Conservation (phyloP, 2,797 vertebrate genomes). For the Potorous gilbertii region DNA sequence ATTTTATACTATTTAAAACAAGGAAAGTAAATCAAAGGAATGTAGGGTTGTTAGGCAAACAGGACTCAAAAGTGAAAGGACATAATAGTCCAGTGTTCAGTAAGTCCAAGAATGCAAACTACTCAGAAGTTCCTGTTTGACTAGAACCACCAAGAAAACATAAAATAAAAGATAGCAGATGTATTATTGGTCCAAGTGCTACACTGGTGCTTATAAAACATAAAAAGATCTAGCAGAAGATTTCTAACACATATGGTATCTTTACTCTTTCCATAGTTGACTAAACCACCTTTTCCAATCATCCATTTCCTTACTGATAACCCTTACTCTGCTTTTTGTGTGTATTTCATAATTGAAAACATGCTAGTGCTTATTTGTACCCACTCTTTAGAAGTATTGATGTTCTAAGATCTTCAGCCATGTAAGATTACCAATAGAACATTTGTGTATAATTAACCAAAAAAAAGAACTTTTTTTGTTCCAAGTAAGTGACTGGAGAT, state of each 20-base stretch:
- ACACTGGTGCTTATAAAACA: background rate
- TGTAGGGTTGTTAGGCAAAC: background rate
- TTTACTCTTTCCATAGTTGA: background rate
- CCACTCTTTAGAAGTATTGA: no score
- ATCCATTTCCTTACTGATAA: background rate
- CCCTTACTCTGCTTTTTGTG: no score
- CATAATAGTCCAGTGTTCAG: background rate
- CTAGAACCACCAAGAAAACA: background rate
- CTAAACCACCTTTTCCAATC: background rate
- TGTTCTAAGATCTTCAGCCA: no score
- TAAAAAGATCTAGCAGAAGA: background rate
- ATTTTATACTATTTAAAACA: background rate
- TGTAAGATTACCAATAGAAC: no score
- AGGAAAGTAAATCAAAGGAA: background rate
- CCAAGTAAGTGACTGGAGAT: no score
- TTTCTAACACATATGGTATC: background rate
- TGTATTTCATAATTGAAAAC: no score
- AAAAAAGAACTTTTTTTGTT: no score
- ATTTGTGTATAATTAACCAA: no score
- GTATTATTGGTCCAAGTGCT: background rate
- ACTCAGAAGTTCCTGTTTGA: background rate
- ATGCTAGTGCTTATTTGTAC: no score
- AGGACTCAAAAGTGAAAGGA: background rate
- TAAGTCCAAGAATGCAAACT: background rate
- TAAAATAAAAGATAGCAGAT: background rate